phyloP scores from a whole-genome alignment of 2,888 invertebrate genomes.

The Polydrusus tereticollis region DNA sequence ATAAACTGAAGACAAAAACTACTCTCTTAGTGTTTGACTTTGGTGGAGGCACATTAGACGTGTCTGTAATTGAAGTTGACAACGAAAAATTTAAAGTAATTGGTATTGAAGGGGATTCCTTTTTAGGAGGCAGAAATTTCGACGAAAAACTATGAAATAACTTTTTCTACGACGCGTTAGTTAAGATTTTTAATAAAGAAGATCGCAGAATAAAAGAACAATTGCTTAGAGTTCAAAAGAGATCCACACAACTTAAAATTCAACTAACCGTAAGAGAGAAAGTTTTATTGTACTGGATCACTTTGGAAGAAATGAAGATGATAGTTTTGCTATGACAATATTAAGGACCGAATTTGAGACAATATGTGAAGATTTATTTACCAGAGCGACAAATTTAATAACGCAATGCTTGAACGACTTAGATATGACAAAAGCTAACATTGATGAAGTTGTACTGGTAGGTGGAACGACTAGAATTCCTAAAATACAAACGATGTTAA shows the following conservation, averaged over 20 bases:
- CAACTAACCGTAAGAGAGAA: constrained; percentile 37
- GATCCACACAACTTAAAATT: constrained; percentile 40
- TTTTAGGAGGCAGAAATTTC: constrained; percentile 57
- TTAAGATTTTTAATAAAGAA: background rate
- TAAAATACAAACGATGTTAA: constrained; percentile 53
- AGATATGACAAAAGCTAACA: constrained; percentile 42
- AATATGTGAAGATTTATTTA: constrained; percentile 47
- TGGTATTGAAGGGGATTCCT: constrained; percentile 52
- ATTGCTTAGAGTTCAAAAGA: constrained; percentile 12
- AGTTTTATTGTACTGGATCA: constrained; percentile 1
- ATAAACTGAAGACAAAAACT: constrained; percentile 37
- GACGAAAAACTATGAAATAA: constrained; percentile 46
- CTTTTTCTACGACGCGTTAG: background rate
- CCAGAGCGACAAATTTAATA: constrained; percentile 49
- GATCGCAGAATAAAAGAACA: background rate
- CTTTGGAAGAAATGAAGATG: constrained; percentile 52
- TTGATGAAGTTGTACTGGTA: constrained; percentile 54
- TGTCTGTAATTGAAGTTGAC: constrained; percentile 50
- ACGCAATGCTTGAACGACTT: constrained; percentile 49
- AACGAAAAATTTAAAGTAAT: constrained; percentile 44
- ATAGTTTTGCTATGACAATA: constrained; percentile 35
- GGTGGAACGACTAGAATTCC: constrained; percentile 57
- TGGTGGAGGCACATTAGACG: constrained; percentile 55
- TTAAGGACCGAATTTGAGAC: constrained; percentile 53
- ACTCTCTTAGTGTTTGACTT: constrained; percentile 52